These are phyloP conservation scores for Vidua chalybeata DNA, from an alignment of 2,113 vertebrate genomes.

Conservation along the genomic window DNA sequence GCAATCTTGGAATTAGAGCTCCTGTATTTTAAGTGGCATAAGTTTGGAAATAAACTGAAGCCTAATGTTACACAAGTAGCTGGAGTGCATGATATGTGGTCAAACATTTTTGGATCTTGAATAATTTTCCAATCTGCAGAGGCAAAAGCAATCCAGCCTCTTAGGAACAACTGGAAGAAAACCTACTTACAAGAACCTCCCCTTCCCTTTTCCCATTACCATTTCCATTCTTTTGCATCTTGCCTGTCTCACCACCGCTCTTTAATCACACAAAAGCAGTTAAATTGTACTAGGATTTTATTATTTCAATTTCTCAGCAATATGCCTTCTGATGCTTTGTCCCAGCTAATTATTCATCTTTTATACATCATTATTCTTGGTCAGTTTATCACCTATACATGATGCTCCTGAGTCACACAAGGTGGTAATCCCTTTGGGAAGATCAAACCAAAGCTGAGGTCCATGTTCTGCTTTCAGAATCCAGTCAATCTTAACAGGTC, in stretches of 20 bases:
- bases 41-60: not conserved
- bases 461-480: not conserved
- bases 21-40: not conserved
- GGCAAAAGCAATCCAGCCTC: not conserved
- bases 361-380: not conserved
- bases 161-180: not conserved
- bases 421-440: not conserved
- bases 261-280: not conserved
- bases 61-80: not conserved
- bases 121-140: not conserved
- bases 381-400: not conserved
- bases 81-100: fast-evolving
- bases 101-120: not conserved
- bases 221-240: not conserved
- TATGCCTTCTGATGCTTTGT: not conserved
- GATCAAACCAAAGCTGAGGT: not conserved
- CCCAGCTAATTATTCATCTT: not conserved
- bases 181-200: not conserved
- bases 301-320: not conserved
- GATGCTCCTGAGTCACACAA: not conserved
- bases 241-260: not conserved
- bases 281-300: not conserved
- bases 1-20: not conserved
- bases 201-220: not conserved
- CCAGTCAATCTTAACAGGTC: not conserved